These are phyloP conservation scores for Nicator chloris DNA, from an alignment of 2,113 vertebrate species.

Conservation along the genomic window DNA sequence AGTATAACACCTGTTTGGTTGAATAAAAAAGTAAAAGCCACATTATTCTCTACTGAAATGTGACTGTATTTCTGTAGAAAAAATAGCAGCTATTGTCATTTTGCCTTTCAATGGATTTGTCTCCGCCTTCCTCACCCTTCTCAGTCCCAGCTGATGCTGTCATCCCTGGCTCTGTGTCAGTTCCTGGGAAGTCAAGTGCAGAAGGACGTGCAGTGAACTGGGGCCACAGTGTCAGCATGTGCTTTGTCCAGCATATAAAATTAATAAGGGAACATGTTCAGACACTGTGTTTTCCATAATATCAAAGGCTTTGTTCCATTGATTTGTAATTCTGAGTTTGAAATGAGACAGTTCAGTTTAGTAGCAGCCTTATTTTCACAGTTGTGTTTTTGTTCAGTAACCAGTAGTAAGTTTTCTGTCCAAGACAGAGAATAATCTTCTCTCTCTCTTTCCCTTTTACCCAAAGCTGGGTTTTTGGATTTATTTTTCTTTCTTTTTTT, in stretches of 20 bases:
- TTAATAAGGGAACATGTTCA: not conserved
- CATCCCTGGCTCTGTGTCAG: not conserved
- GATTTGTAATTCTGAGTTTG: not conserved
- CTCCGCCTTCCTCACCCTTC: not conserved
- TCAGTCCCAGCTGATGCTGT: not conserved
- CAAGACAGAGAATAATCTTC: not conserved
- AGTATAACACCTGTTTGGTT: not conserved
- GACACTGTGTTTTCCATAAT: not conserved
- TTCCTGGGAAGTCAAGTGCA: too few relatives aligned
- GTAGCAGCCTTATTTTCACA: not conserved
- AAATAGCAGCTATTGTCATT: not conserved
- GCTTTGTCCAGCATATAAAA: not conserved
- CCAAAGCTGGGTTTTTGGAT: rapidly evolving
- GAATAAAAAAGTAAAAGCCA: not conserved
- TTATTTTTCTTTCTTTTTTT: too few relatives aligned
- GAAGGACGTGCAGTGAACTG: rapidly evolving
- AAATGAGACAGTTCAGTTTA: not conserved
- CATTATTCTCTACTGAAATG: not conserved
- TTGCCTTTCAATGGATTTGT: not conserved
- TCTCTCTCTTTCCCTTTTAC: not conserved
- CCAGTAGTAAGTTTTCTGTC: not conserved
- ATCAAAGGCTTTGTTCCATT: not conserved
- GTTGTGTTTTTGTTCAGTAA: not conserved
- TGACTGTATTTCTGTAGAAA: not conserved
- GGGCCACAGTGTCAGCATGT: rapidly evolving